These are phyloP conservation scores for Oryzias javanicus DNA, from an alignment of 2,113 vertebrate species.

Conservation along the genomic window DNA sequence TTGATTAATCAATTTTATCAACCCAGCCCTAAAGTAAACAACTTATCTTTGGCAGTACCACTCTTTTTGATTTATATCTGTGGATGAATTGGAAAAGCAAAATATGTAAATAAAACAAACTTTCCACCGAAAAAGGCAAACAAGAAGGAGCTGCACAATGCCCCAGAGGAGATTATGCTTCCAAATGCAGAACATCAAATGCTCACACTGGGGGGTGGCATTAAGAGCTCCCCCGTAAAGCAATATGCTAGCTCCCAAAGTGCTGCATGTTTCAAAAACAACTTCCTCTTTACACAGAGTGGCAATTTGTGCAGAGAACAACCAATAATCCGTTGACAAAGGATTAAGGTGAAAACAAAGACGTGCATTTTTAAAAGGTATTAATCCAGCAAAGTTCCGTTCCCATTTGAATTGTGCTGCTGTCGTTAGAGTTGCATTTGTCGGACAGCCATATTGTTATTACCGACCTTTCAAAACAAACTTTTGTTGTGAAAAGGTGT, in stretches of 20 bases:
- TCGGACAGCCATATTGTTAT: constrained; percentile 1
- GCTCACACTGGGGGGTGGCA: constrained; percentile 9
- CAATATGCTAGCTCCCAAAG: constrained; percentile 8
- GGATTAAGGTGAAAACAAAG: constrained; percentile 24
- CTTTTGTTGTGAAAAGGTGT: too few relatives aligned
- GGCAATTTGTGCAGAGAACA: constrained; percentile 16
- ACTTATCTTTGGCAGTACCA: too few relatives aligned
- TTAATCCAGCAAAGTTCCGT: constrained; percentile 9
- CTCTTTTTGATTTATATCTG: constrained; percentile 1
- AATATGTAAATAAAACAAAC: background rate
- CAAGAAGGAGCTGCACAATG: background rate
- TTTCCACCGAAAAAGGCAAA: background rate
- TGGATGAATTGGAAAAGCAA: constrained; percentile 6
- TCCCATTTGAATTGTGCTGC: constrained; percentile 6
- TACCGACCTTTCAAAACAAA: background rate
- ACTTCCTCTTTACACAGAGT: constrained; percentile 7
- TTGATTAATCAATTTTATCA: too few relatives aligned
- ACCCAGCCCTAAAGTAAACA: too few relatives aligned
- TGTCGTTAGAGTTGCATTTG: background rate
- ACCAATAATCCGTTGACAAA: constrained; percentile 23
- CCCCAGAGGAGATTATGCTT: background rate
- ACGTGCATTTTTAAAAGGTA: constrained; percentile 17
- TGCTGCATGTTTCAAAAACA: constrained; percentile 25
- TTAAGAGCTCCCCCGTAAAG: constrained; percentile 10
- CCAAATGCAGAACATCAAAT: constrained; percentile 6